Evolutionary conservation across 2,797 vertebrate genomes (phyloP).

Genomic region (Anomalospiza imberbis): DNA sequence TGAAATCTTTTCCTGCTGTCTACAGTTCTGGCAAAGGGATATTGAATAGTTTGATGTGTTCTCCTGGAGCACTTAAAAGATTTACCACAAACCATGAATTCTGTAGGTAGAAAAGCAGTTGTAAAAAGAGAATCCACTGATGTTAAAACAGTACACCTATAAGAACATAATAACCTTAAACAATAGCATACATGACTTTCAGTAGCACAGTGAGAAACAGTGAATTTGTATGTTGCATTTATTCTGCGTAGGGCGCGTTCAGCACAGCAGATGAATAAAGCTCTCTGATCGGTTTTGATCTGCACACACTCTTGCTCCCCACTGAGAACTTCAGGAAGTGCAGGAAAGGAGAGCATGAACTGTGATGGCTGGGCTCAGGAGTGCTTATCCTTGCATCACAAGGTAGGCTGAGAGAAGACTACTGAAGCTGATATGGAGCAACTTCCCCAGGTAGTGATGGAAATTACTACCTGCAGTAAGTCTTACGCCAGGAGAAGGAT

Average conservation of each 20-base stretch:
- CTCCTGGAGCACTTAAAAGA: background rate
- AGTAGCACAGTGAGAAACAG: background rate
- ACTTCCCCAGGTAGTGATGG: background rate
- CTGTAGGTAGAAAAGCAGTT: background rate
- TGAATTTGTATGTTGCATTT: background rate
- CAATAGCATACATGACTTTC: background rate
- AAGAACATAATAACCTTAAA: background rate
- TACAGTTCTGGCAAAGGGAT: background rate
- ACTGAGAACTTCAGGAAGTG: background rate
- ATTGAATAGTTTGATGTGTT: background rate
- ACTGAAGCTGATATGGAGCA: background rate
- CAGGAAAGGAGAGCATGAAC: background rate
- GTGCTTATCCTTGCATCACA: background rate
- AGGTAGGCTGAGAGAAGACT: background rate
- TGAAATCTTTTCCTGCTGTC: background rate
- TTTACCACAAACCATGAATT: background rate
- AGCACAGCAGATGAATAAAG: background rate
- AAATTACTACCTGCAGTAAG: background rate
- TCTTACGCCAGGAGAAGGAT: background rate
- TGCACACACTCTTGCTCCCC: background rate
- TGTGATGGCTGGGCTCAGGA: background rate
- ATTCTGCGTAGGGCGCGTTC: background rate
- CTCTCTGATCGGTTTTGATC: background rate
- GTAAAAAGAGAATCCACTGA: background rate
- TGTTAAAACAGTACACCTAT: background rate